Percentiles rank a stretch among this genome's conserved stretches.
These are phyloP conservation scores for Oceanodroma leucorhoa DNA, from an alignment of 2,797 vertebrate genomes.

Conservation along the genomic window DNA sequence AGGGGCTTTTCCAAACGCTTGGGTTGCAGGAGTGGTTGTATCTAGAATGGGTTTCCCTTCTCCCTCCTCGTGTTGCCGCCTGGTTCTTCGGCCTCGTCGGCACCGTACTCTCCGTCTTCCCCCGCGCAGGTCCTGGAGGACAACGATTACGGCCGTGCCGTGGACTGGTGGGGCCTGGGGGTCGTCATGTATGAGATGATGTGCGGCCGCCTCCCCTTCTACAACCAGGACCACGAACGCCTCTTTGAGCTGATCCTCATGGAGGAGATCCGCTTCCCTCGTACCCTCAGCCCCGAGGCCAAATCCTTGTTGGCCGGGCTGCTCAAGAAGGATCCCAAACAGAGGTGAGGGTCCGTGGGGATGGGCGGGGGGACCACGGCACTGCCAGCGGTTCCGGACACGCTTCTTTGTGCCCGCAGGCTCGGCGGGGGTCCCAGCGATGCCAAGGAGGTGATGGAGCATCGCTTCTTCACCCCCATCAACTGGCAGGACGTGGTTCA, in stretches of 20 bases:
- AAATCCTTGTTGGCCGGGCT: slow-evolving; percentile 88
- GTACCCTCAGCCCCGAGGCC: slow-evolving; percentile 89
- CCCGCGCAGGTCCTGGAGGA: slow-evolving; percentile 88
- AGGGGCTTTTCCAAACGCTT: not conserved
- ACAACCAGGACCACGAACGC: slow-evolving; percentile 95
- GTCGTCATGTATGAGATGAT: slow-evolving; percentile 99
- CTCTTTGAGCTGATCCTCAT: slow-evolving; percentile 96
- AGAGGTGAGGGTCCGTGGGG: slow-evolving; percentile 73
- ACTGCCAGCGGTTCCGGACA: accelerated
- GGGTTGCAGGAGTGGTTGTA: not conserved
- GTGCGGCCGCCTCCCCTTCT: slow-evolving; percentile 94
- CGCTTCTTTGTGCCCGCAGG: slow-evolving; percentile 63
- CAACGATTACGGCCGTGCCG: slow-evolving; percentile 92
- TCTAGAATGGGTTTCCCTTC: not conserved
- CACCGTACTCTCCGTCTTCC: accelerated
- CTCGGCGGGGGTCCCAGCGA: slow-evolving; percentile 89
- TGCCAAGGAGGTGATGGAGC: slow-evolving; percentile 93
- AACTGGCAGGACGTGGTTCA: slow-evolving; percentile 93
- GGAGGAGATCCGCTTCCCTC: slow-evolving; percentile 94
- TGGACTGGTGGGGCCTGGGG: slow-evolving; percentile 97
- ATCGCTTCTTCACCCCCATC: slow-evolving; percentile 88
- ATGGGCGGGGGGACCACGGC: accelerated
- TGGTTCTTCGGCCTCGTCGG: accelerated
- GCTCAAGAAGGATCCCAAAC: slow-evolving; percentile 94
- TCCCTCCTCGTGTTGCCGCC: accelerated